phyloP scores from a whole-genome alignment of 2,888 invertebrate species.

The Epistrophella euchroma region DNA sequence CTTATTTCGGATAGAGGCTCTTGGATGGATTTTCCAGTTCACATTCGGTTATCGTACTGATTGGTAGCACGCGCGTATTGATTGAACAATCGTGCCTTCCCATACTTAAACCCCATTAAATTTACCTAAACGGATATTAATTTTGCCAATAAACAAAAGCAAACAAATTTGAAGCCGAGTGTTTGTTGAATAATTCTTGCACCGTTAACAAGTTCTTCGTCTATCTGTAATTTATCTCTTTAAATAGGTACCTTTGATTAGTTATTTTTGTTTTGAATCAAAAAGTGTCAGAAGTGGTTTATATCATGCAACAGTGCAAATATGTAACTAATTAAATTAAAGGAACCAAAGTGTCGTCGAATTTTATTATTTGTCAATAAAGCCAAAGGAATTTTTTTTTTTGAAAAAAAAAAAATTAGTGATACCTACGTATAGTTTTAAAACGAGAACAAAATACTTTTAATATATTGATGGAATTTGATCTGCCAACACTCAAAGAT shows the following conservation, averaged over 20 bases:
- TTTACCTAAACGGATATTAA: too few relatives aligned
- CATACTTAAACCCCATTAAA: too few relatives aligned
- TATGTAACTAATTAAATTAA: not conserved
- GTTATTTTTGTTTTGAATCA: not conserved
- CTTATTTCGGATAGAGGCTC: constrained; percentile 61
- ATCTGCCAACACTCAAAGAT: too few relatives aligned
- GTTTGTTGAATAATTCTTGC: not conserved
- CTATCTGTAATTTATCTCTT: not conserved
- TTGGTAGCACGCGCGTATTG: constrained; percentile 59
- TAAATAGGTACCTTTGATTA: not conserved
- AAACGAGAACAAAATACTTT: not conserved
- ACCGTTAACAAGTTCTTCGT: not conserved
- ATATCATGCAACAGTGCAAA: constrained; percentile 8
- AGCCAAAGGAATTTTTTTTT: not conserved
- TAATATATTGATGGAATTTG: too few relatives aligned
- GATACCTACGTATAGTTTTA: not conserved
- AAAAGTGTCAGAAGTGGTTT: constrained; percentile 10
- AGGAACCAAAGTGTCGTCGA: not conserved
- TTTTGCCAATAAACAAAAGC: constrained; percentile 9
- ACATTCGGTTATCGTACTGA: constrained; percentile 70
- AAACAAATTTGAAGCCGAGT: not conserved
- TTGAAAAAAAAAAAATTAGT: not conserved
- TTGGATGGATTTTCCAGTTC: constrained; percentile 64
- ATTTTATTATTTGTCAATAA: not conserved
- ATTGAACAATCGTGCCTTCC: constrained; percentile 19